phyloP scores from a whole-genome alignment of 2,113 vertebrate genomes.

The Stictonetta naevosa region DNA sequence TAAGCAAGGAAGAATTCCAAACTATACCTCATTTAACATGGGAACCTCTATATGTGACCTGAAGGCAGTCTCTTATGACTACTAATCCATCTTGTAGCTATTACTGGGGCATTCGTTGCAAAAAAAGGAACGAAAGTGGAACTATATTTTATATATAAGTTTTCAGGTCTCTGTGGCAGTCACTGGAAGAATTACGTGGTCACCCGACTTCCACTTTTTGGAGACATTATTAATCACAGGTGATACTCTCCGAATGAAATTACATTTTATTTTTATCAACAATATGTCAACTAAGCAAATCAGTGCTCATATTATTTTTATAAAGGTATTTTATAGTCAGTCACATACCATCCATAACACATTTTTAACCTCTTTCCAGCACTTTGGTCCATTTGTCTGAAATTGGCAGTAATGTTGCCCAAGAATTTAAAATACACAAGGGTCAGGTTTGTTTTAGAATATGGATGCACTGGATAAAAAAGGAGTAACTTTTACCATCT shows the following conservation, averaged over 20 bases:
- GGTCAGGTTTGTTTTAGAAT: background rate
- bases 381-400: background rate
- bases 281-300: background rate
- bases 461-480: background rate
- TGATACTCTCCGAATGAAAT: background rate
- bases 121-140: background rate
- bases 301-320: background rate
- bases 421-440: background rate
- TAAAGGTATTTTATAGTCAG: background rate
- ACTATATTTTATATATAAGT: background rate
- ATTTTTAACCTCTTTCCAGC: background rate
- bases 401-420: background rate
- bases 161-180: background rate
- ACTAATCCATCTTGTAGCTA: background rate
- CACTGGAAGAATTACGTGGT: background rate
- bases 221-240: background rate
- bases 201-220: background rate
- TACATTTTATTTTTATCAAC: background rate
- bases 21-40: background rate
- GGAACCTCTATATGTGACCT: background rate
- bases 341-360: background rate
- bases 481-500: constrained; percentile 81
- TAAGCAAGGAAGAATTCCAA: background rate
- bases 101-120: background rate
- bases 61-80: background rate